Base-by-base conservation (phyloP, 2,888 invertebrate species). In the Uloborus plumipes region DNA sequence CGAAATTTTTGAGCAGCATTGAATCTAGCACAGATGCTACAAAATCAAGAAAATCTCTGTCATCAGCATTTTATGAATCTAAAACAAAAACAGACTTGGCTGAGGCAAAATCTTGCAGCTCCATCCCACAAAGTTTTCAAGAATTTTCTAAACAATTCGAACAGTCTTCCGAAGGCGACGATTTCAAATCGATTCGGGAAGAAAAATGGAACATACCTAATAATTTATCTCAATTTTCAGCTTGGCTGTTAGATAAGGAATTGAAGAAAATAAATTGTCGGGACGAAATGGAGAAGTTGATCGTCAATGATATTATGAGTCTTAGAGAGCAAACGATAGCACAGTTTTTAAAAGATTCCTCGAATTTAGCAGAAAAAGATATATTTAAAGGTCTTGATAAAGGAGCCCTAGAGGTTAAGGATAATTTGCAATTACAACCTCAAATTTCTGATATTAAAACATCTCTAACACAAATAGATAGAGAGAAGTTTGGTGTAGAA, bases 181-280 rank as follows among this genome's bases (percentile, higher is more conserved):
- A 51, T 18, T 58, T 47, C 0, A 55, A 31, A 13, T 31, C 58
- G 1, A 15, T 74, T 2, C 50, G 72, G 1, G 51, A 15, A 2
- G 82, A 76, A 31, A 82, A 76, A 49, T 75, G 75, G 71, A 66
- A 70, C 26, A 53, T 82, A 47, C 76, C 82, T 0, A 66, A 75
- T 26, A 75, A 82, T 66, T 49, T 82, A 9, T 82, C 82, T 0
- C 71, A 82, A n/a, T 82, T 82, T 61, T 82, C 82, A 0, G 71
- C 82, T 0, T 76, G 75, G 76, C 55, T 82, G 15, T 59, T 82
- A 14, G 82, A 82, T 53, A 82, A 66, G 20, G 82, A 82, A 31
- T 16, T 82, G 14, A 67, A 65, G 13, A 82, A 82, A 39, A 76
- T 82, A 16, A 66, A 26, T 18, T 59, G 20, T 1, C 59, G 72